A percentile compares a stretch with the other conserved stretches of the same genome.
These are phyloP conservation scores for Oxytorus armatus DNA, from an alignment of 2,888 invertebrate genomes.

Conservation along the genomic window DNA sequence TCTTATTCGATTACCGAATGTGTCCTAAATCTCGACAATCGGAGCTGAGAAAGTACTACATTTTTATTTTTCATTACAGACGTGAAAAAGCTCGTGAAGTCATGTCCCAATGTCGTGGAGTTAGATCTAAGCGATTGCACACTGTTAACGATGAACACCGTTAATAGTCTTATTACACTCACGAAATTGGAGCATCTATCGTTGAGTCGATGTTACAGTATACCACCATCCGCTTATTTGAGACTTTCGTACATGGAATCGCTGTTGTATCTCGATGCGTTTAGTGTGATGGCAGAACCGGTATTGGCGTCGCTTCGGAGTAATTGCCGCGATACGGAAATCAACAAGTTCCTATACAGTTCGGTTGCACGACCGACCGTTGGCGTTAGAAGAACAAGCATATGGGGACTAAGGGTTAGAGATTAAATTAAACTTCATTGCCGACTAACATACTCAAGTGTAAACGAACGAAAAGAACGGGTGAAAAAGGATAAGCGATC, in stretches of 20 bases:
- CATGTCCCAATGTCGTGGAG: constrained; percentile 91
- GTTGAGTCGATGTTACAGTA: constrained; percentile 92
- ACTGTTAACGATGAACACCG: constrained; percentile 87
- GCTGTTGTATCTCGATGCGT: constrained; percentile 92
- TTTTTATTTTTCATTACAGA: constrained; percentile 85
- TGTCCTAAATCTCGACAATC: background rate
- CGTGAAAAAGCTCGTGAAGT: constrained; percentile 87
- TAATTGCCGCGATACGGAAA: constrained; percentile 87
- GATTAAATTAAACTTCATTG: constrained; percentile 85
- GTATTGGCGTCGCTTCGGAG: constrained; percentile 84
- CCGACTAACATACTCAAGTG: constrained; percentile 10
- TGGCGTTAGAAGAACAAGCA: constrained; percentile 93
- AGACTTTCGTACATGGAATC: constrained; percentile 87
- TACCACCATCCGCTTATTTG: constrained; percentile 89
- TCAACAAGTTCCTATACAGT: constrained; percentile 92
- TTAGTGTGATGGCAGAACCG: constrained; percentile 90
- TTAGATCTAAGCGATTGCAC: constrained; percentile 96
- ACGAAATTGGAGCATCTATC: constrained; percentile 91
- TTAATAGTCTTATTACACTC: constrained; percentile 87
- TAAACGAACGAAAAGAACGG: constrained; percentile 4
- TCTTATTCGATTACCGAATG: background rate
- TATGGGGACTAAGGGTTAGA: constrained; percentile 94
- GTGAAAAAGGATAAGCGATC: constrained; percentile 42
- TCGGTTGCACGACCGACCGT: constrained; percentile 96
- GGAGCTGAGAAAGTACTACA: background rate